A percentile compares a stretch with the other conserved stretches of the same genome.
These are phyloP conservation scores for Sebastes aleutianus DNA, from an alignment of 2,797 vertebrate genomes.

Conservation along the genomic window DNA sequence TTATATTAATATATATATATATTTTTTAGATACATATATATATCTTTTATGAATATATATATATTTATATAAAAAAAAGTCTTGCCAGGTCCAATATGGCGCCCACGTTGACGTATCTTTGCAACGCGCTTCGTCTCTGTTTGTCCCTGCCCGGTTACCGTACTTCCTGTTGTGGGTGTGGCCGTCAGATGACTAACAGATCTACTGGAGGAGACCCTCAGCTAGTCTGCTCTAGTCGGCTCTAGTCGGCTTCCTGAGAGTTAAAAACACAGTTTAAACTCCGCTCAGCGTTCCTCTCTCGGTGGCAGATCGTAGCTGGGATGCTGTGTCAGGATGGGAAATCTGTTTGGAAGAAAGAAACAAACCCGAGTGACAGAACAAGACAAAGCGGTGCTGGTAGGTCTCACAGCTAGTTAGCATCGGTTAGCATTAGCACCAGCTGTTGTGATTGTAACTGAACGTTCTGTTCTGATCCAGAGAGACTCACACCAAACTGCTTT, in stretches of 20 bases:
- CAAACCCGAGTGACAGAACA: constrained; percentile 92
- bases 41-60: too few species aligned
- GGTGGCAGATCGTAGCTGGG: constrained; percentile 23
- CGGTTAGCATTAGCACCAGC: background rate
- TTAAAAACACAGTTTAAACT: background rate
- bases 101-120: too few species aligned
- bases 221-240: too few species aligned
- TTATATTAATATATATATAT: too few species aligned
- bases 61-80: too few species aligned
- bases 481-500: background rate
- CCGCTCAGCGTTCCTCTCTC: background rate
- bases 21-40: too few species aligned
- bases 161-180: constrained; percentile 72
- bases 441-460: background rate
- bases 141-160: constrained; percentile 9
- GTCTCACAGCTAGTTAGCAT: constrained; percentile 39
- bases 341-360: constrained; percentile 91
- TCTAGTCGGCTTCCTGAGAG: background rate
- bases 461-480: background rate
- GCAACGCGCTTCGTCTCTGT: too few species aligned
- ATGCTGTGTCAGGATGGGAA: constrained; percentile 86
- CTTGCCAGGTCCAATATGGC: too few species aligned
- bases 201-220: constrained; percentile 25
- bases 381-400: constrained; percentile 90
- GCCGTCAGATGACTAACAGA: constrained; percentile 53